These are phyloP conservation scores for Pocillopora damicornis DNA, from an alignment of 64 coral and sea anemone genomes.

Conservation along the genomic window DNA sequence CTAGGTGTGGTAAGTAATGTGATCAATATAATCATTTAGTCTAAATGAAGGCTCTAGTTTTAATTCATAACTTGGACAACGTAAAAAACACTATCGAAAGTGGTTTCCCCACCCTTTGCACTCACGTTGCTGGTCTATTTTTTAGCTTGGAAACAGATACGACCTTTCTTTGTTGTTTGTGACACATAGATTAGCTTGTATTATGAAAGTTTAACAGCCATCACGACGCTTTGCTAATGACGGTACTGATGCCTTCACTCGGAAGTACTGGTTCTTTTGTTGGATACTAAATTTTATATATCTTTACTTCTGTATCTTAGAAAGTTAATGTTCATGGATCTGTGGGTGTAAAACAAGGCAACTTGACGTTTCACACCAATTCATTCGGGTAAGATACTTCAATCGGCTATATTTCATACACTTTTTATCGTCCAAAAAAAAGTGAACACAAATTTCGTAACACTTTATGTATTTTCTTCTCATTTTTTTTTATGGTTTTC, in stretches of 20 bases:
- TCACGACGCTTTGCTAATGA: background rate
- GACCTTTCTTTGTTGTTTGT: no score
- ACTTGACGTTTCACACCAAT: constrained; percentile 36
- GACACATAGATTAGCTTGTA: no score
- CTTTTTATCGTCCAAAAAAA: background rate
- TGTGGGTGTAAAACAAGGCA: constrained; percentile 16
- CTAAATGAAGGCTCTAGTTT: background rate
- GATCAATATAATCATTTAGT: background rate
- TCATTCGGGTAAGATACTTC: constrained; percentile 17
- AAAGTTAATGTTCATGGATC: background rate
- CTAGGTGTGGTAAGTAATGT: constrained; percentile 43
- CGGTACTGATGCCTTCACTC: background rate
- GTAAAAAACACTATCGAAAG: background rate
- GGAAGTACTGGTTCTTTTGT: background rate
- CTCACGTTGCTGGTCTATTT: no score
- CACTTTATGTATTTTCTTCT: background rate
- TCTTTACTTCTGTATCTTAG: background rate
- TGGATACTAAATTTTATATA: background rate
- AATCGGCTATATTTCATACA: no score
- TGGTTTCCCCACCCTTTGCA: no score
- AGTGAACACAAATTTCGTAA: background rate
- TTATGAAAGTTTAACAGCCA: background rate
- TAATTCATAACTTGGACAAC: background rate
- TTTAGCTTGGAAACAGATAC: background rate
- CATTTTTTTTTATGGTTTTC: background rate